Conservation (phyloP, 2,888 invertebrate genomes). For the Caenorhabditis sp. region DNA sequence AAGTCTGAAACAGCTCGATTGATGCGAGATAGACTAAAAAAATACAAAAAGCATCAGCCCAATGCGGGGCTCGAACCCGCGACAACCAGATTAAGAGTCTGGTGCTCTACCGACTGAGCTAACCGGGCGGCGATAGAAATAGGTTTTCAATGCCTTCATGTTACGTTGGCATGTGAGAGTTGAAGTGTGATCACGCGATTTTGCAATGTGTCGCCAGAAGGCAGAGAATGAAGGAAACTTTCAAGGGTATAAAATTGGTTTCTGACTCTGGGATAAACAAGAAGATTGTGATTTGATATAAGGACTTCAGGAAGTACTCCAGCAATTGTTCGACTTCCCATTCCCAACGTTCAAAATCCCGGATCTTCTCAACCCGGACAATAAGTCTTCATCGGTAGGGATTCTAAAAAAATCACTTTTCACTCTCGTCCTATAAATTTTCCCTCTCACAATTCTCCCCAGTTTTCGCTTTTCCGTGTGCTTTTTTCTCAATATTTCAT, state of each 20-base stretch:
- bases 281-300: background rate
- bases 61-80: constrained; percentile 82
- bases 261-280: background rate
- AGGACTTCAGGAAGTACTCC: constrained; percentile 20
- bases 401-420: constrained; percentile 10
- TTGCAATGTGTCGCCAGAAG: background rate
- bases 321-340: constrained; percentile 13
- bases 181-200: background rate
- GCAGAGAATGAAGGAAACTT: too few relatives aligned
- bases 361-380: constrained; percentile 35
- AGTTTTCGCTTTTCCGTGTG: constrained; percentile 45
- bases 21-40: too few relatives aligned
- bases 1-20: background rate
- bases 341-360: constrained; percentile 35
- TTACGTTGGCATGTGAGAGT: background rate
- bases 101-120: constrained; percentile 83
- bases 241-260: too few relatives aligned
- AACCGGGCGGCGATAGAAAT: constrained; percentile 72
- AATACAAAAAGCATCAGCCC: constrained; percentile 1
- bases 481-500: constrained; percentile 32
- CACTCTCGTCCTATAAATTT: constrained; percentile 1
- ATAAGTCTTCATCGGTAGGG: constrained; percentile 28
- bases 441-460: constrained; percentile 7
- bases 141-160: background rate
- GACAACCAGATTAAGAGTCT: constrained; percentile 83